Evolutionary conservation across 2,888 invertebrate genomes (phyloP).

Genomic region (Strigamia crassipes): DNA sequence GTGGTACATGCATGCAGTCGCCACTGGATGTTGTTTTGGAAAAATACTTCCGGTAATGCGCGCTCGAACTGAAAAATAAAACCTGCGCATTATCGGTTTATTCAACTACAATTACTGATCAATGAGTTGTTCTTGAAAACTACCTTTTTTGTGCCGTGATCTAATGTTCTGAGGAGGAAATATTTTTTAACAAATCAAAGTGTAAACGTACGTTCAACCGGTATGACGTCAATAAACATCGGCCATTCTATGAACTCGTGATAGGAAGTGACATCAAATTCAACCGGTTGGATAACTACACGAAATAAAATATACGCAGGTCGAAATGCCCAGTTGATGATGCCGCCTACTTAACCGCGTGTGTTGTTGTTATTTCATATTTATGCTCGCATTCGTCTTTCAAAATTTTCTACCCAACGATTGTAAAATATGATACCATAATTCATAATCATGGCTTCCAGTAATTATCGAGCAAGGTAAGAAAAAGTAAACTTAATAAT

Average conservation of each 20-base stretch:
- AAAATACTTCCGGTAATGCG: not conserved
- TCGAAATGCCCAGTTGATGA: not conserved
- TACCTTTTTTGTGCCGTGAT: too few species aligned
- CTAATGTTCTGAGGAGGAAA: too few species aligned
- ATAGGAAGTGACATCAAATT: not conserved
- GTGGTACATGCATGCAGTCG: too few species aligned
- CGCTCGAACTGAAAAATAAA: not conserved
- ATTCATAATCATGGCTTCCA: not conserved
- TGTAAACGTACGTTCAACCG: too few species aligned
- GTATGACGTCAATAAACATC: too few species aligned
- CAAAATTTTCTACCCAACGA: not conserved
- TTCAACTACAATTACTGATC: not conserved
- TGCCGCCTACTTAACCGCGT: not conserved
- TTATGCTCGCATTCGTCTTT: not conserved
- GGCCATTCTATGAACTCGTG: too few species aligned
- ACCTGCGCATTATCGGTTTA: not conserved
- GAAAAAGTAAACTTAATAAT: not conserved
- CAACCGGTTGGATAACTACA: not conserved
- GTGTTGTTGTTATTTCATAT: not conserved
- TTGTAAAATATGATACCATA: not conserved
- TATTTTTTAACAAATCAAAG: too few species aligned
- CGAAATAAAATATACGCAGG: not conserved
- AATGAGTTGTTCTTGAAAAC: not conserved
- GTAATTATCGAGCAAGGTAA: constrained; percentile 14
- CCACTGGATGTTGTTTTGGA: not conserved